Evolutionary conservation across 2,888 invertebrate species (phyloP).

Genomic region (Diarsia mendica): DNA sequence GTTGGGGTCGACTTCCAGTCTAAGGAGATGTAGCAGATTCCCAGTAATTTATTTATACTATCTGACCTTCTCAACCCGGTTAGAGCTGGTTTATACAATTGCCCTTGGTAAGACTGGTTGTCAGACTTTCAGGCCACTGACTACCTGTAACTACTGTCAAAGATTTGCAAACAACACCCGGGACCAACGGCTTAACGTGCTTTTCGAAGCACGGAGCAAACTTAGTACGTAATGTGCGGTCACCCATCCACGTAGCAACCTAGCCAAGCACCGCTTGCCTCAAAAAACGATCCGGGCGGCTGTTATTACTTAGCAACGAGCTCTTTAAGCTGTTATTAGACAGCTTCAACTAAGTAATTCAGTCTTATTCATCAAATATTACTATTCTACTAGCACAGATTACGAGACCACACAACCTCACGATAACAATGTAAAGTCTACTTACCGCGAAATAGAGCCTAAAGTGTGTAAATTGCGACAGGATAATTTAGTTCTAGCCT

Average conservation of each 20-base stretch:
- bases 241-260: background rate
- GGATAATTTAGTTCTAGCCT: conserved; percentile 5
- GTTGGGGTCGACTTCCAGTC: no score
- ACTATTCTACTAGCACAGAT: background rate
- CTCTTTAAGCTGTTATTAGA: background rate
- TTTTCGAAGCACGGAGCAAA: no score
- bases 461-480: conserved; percentile 25
- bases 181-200: background rate
- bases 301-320: background rate
- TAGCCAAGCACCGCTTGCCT: no score
- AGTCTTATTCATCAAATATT: conserved; percentile 3
- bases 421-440: conserved; percentile 16
- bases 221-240: background rate
- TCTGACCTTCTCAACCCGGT: no score
- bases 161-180: background rate
- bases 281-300: background rate
- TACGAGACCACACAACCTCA: conserved; percentile 5
- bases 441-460: background rate
- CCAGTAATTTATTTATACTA: no score
- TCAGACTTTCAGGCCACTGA: background rate
- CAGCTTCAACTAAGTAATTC: background rate
- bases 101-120: background rate
- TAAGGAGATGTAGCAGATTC: no score
- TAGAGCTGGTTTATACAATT: background rate
- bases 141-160: background rate